Evolutionary conservation across 1,140 invertebrate genomes (phyloP).

Genomic region (Homarus americanus): DNA sequence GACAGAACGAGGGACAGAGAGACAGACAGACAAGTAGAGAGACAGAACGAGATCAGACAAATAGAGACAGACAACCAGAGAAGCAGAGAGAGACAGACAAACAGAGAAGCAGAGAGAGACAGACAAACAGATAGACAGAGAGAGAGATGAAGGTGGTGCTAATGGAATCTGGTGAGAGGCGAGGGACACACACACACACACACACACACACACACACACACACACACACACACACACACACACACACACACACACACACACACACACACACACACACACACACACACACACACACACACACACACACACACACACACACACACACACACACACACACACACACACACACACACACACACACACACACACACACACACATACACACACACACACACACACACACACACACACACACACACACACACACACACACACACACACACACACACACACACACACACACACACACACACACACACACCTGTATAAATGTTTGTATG

Average conservation of each 20-base stretch:
- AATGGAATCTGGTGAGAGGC: not conserved
- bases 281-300: constrained; percentile 45
- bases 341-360: constrained; percentile 35
- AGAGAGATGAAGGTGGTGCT: not conserved
- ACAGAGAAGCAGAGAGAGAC: not conserved
- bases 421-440: not conserved
- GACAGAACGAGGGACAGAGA: not conserved
- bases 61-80: not conserved
- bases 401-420: not conserved
- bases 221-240: constrained; percentile 48
- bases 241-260: constrained; percentile 44
- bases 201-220: constrained; percentile 54
- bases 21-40: not conserved
- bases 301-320: constrained; percentile 43
- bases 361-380: constrained; percentile 20
- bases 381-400: constrained; percentile 32
- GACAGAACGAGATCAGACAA: not conserved
- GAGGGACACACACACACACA: constrained; percentile 36
- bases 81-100: not conserved
- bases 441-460: not conserved
- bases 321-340: constrained; percentile 36
- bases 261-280: constrained; percentile 44
- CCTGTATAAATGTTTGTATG: too few species aligned
- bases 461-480: not conserved
- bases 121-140: not conserved